Evolutionary conservation across 1,140 invertebrate species (phyloP).

Genomic region (Campoletis sonorensis): DNA sequence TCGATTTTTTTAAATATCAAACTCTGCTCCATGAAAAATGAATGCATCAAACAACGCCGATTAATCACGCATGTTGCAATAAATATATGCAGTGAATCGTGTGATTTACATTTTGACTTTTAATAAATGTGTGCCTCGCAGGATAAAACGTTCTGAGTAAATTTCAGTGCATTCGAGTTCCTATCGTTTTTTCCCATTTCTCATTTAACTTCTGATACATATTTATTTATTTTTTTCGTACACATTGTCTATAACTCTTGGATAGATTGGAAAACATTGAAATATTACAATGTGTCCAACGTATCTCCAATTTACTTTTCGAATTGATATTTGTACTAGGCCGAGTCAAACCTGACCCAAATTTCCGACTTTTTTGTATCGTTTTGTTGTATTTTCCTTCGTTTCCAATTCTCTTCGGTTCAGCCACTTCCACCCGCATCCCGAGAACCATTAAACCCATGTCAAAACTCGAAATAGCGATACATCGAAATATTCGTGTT

Average conservation of each 20-base stretch:
- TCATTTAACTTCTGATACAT: not conserved
- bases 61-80: not conserved
- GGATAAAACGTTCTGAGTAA: not conserved
- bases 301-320: constrained; percentile 32
- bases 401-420: not conserved
- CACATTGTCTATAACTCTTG: not conserved
- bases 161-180: constrained; percentile 16
- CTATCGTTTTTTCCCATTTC: not conserved
- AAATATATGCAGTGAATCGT: not conserved
- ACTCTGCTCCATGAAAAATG: too few species aligned
- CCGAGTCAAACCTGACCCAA: constrained; percentile 3
- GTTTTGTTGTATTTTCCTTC: not conserved
- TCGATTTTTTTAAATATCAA: too few species aligned
- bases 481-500: too few species aligned
- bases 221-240: not conserved
- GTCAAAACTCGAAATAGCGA: too few species aligned
- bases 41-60: not conserved
- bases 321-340: constrained; percentile 14
- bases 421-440: not conserved
- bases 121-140: not conserved
- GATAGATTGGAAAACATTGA: not conserved
- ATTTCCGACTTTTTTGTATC: not conserved
- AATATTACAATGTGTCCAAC: constrained; percentile 20
- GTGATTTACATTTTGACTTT: not conserved
- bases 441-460: too few species aligned